Evolutionary conservation across 2,888 invertebrate species (phyloP), one percentile per base, ranked within the genome.

Genomic region (Gymnoscelis rufifasciata): DNA sequence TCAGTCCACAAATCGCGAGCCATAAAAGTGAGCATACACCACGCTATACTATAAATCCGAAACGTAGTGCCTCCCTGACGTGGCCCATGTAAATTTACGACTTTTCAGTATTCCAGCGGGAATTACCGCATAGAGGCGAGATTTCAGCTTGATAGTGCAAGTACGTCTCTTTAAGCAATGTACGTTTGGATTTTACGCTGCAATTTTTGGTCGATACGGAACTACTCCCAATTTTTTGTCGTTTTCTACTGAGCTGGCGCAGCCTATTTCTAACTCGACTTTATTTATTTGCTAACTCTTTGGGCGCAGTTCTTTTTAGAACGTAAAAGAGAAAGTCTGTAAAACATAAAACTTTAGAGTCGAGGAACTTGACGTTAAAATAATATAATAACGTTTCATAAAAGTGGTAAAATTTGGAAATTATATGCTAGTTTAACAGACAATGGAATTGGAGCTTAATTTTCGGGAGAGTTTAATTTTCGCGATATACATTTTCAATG

Each of bases 31-130:
- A 71, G 66, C 29, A n/a, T 59, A 57, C 67, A 73, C 74, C 81
- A 81, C 76, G 80, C 80, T 36, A 2, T 59, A 57, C 68, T 73
- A 74, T 81, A 81, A 77, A 81, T 81, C 75, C 71, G 68, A 71
- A 72, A 71, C 66, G 68, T 67, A 68, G 70, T 74, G 68, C 68
- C 68, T 8, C 64, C 57, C 74, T 71, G 78, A 77, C 74, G 71
- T 66, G 60, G 65, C 56, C 72, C 75, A 70, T 77, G 76, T 74
- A 77, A 78, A 83, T 83, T 83, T 83, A 83, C 78, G 78, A 79
- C 74, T 76, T 76, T 79, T 79, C 78, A 74, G 81, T 75, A 80
- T 78, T 73, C 83, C 74, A 64, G 70, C 51, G 83, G 78, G 83
- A 82, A 81, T 84, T 74, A 77, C 75, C 68, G 70, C 66, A 69